Evolutionary conservation across 2,797 vertebrate species (phyloP).

Genomic region (Babyrousa celebensis): DNA sequence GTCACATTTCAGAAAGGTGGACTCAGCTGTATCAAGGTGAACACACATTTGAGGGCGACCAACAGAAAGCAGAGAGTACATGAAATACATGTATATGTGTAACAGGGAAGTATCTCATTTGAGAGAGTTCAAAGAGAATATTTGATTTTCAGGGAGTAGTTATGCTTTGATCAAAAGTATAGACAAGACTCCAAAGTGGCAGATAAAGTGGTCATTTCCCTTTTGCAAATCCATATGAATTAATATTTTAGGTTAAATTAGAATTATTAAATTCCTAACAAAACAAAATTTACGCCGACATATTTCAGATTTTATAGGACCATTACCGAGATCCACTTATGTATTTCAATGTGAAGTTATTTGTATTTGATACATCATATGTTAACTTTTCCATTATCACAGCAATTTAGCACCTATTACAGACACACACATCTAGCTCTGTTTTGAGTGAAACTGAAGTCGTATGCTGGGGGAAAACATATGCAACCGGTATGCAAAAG

Average conservation of each 20-base stretch:
- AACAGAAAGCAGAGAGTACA: background rate
- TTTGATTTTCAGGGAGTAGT: conserved; percentile 56
- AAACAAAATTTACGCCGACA: conserved; percentile 36
- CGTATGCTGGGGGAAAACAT: background rate
- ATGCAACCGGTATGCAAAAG: background rate
- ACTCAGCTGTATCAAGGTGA: conserved; percentile 17
- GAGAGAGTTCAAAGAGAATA: conserved; percentile 51
- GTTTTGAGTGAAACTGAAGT: conserved; percentile 64
- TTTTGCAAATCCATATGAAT: conserved; percentile 63
- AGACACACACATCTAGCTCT: background rate
- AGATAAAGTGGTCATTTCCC: conserved; percentile 37
- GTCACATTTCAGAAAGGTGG: conserved; percentile 69
- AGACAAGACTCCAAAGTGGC: conserved; percentile 51
- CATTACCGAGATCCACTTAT: conserved; percentile 20
- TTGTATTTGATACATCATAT: conserved; percentile 47
- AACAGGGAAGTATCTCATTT: conserved; percentile 45
- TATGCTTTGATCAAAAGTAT: conserved; percentile 65
- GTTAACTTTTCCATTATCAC: conserved; percentile 59
- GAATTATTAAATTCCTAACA: conserved; percentile 64
- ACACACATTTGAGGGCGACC: background rate
- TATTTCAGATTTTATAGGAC: conserved; percentile 62
- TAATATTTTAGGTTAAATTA: conserved; percentile 66
- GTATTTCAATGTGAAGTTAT: conserved; percentile 19
- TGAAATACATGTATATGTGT: background rate
- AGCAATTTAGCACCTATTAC: conserved; percentile 18